Evolutionary conservation across 2,113 vertebrate genomes (phyloP).

Genomic region (Corythornis cristatus): DNA sequence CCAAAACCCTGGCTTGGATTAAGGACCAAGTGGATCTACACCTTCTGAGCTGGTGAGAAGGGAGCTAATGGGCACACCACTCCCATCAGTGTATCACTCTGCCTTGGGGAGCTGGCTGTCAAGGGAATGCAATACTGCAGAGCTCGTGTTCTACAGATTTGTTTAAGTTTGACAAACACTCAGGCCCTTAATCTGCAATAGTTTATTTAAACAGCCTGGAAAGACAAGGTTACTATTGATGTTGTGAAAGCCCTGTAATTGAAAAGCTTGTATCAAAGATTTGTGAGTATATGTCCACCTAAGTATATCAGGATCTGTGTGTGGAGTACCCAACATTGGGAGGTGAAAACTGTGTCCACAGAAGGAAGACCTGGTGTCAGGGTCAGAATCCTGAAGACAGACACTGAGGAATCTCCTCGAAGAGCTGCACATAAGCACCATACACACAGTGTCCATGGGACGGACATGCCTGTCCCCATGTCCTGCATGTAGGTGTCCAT

Average conservation of each 20-base stretch:
- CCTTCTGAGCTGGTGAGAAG: neutral
- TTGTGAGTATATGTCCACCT: neutral
- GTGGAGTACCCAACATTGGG: neutral
- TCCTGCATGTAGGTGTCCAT: neutral
- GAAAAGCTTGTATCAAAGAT: neutral
- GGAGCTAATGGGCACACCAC: neutral
- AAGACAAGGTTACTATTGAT: conserved; percentile 14
- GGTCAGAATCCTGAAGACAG: neutral
- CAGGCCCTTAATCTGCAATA: conserved; percentile 23
- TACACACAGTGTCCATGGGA: rapidly evolving
- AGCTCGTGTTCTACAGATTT: neutral
- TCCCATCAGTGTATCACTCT: rapidly evolving
- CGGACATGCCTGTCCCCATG: rapidly evolving
- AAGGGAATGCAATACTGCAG: neutral
- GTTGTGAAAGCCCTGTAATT: neutral
- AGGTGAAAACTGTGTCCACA: neutral
- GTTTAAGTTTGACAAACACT: conserved; percentile 50
- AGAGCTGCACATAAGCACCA: neutral
- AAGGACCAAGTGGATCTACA: conserved; percentile 6
- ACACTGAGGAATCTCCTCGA: neutral
- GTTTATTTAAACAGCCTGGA: conserved; percentile 40
- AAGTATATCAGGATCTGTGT: neutral
- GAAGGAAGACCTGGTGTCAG: neutral
- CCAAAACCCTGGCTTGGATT: conserved; percentile 64
- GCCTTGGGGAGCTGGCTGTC: neutral